These are phyloP conservation scores for Limnodromus scolopaceus DNA, from an alignment of 2,797 vertebrate species.

Conservation along the genomic window DNA sequence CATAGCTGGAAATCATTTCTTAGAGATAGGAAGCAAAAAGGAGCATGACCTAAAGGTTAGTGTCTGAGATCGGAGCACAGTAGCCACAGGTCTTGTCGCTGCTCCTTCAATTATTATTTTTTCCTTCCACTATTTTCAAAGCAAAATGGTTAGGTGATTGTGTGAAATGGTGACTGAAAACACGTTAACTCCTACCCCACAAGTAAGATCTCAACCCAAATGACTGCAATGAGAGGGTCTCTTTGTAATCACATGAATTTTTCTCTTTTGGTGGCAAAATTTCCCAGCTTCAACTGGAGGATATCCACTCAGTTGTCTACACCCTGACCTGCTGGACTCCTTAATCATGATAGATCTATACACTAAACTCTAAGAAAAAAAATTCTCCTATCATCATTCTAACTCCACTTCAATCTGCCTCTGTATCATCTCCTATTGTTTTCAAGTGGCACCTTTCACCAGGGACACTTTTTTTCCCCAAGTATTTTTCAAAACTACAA, in stretches of 20 bases:
- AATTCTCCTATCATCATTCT: background rate
- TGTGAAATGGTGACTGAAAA: background rate
- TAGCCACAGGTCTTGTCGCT: accelerated
- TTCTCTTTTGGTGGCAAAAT: background rate
- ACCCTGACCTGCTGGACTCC: background rate
- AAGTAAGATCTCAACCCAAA: background rate
- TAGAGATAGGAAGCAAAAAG: background rate
- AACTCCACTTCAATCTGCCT: background rate
- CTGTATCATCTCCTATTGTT: background rate
- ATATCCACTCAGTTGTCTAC: background rate
- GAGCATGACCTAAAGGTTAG: background rate
- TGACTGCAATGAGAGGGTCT: background rate
- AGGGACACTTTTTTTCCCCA: background rate
- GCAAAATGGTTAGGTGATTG: background rate
- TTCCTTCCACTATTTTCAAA: background rate
- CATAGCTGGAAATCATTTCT: background rate
- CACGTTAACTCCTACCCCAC: background rate
- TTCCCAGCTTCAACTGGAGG: background rate
- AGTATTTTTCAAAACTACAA: background rate
- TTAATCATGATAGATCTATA: background rate
- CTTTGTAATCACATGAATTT: background rate
- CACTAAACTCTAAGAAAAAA: background rate
- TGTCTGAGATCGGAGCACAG: background rate
- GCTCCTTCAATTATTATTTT: background rate
- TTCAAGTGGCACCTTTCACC: background rate